Conservation (phyloP, 2,797 vertebrate genomes). For the Poecile montanus region DNA sequence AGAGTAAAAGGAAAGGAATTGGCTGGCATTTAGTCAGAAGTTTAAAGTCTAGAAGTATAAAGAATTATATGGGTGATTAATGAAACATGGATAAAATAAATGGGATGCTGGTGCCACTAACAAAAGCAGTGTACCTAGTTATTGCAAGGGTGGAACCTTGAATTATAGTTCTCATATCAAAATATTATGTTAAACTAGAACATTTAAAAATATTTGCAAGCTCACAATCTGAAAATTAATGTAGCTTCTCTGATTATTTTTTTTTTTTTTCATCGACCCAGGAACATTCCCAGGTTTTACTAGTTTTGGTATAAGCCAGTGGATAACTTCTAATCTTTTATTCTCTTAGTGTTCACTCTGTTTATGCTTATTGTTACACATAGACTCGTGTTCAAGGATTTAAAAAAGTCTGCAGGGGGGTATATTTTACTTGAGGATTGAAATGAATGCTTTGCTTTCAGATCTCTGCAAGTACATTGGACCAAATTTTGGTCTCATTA, state of each 20-base stretch:
- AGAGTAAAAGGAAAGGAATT: background rate
- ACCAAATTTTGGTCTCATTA: slow-evolving; percentile 59
- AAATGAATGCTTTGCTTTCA: slow-evolving; percentile 17
- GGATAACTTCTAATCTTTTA: background rate
- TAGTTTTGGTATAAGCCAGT: background rate
- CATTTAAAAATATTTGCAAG: background rate
- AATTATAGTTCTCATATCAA: background rate
- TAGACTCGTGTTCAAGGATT: background rate
- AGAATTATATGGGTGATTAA: background rate
- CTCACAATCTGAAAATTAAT: background rate
- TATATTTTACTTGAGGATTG: background rate
- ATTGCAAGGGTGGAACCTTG: background rate
- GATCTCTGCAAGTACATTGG: background rate
- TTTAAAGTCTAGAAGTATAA: background rate
- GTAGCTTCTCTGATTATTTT: background rate
- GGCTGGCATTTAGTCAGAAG: background rate
- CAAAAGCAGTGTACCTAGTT: background rate
- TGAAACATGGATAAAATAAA: background rate
- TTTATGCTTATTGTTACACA: background rate
- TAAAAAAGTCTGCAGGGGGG: background rate
- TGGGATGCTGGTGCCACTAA: background rate
- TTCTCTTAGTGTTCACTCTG: background rate
- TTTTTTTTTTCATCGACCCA: background rate
- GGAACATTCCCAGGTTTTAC: background rate
- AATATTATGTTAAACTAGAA: background rate